Conservation (phyloP, 2,888 invertebrate genomes). For the Conistra vaccinii region DNA sequence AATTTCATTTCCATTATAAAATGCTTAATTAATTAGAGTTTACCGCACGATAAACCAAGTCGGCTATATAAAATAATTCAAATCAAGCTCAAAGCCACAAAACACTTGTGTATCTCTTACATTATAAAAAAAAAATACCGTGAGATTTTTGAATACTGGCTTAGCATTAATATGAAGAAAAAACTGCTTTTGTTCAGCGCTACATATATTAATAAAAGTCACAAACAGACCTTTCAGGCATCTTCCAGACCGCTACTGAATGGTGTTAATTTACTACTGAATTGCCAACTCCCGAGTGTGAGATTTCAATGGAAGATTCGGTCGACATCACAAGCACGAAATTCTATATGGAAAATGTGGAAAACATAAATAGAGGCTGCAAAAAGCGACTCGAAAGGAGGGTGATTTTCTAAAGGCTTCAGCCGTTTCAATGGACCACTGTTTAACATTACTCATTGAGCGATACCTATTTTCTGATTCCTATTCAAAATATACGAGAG, state of each 20-base stretch:
- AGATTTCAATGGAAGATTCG: slow-evolving; percentile 83
- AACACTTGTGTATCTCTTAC: not conserved
- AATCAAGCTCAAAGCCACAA: not conserved
- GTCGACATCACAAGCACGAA: slow-evolving; percentile 80
- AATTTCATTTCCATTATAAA: not conserved
- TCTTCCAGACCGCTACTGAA: slow-evolving; percentile 77
- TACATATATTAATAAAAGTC: slow-evolving; percentile 53
- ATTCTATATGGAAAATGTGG: slow-evolving; percentile 88
- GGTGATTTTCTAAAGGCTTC: slow-evolving; percentile 89
- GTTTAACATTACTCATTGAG: slow-evolving; percentile 88
- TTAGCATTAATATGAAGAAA: not conserved
- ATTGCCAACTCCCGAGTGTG: slow-evolving; percentile 83
- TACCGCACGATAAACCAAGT: not conserved
- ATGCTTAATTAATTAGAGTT: not conserved
- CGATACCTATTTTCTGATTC: slow-evolving; percentile 84
- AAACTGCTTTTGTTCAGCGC: slow-evolving; percentile 37
- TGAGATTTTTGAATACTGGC: slow-evolving; percentile 20
- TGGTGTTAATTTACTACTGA: slow-evolving; percentile 87
- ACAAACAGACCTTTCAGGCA: slow-evolving; percentile 68
- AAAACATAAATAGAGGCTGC: slow-evolving; percentile 86
- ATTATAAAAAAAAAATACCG: slow-evolving; percentile 15
- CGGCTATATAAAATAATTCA: not conserved
- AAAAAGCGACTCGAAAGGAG: slow-evolving; percentile 85
- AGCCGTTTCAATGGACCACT: slow-evolving; percentile 86
- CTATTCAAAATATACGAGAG: slow-evolving; percentile 80